A percentile compares a stretch with the other conserved stretches of the same genome.
Conservation (phyloP, 2,797 vertebrate species). For the Xenops minutus region DNA sequence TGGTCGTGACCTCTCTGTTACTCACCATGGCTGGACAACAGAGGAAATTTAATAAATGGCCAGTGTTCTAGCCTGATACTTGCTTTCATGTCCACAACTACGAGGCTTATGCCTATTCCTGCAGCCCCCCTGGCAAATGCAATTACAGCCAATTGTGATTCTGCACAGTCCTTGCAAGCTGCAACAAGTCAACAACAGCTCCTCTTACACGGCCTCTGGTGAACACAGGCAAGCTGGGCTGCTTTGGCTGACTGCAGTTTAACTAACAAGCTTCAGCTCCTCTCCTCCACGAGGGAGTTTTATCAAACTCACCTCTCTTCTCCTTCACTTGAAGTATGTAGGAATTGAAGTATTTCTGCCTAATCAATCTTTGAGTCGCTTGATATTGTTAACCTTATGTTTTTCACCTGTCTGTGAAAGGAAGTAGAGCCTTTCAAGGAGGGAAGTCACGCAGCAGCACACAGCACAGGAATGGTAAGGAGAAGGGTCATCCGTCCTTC, state of each 20-base stretch:
- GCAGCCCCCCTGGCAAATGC: not conserved
- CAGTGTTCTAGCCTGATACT: not conserved
- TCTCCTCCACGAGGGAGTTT: constrained; percentile 57
- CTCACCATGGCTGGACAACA: not conserved
- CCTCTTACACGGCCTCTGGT: constrained; percentile 47
- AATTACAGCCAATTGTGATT: not conserved
- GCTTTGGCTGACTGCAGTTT: constrained; percentile 71
- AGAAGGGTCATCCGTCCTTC: not conserved
- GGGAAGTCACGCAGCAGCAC: not conserved
- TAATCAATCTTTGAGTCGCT: not conserved
- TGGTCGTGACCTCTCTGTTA: not conserved
- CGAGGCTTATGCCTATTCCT: not conserved
- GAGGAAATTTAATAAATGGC: not conserved
- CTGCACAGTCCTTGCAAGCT: constrained; percentile 68
- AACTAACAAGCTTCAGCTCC: constrained; percentile 75
- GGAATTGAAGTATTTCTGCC: not conserved
- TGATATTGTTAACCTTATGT: not conserved
- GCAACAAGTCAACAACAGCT: constrained; percentile 73
- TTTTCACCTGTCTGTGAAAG: not conserved
- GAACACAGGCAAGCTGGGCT: constrained; percentile 6
- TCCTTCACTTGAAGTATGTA: not conserved
- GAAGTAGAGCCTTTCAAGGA: not conserved
- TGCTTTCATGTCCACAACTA: not conserved
- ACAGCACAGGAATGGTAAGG: not conserved
- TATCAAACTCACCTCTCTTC: constrained; percentile 42